phyloP scores from a whole-genome alignment of 2,797 vertebrate species.

The Neomorphus geoffroyi region DNA sequence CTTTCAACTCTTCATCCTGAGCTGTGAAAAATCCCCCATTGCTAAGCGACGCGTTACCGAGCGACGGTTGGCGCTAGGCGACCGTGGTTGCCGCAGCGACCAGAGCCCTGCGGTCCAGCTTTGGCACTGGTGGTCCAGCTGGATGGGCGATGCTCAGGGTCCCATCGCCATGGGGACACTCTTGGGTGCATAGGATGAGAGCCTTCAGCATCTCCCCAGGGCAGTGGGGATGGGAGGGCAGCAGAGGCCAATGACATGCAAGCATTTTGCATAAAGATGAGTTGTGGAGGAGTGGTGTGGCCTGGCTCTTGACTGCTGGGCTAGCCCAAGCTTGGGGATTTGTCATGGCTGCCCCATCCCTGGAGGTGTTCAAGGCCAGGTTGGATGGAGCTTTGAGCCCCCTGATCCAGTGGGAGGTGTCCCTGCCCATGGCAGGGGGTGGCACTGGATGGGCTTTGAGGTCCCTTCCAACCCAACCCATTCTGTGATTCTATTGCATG shows the following conservation, averaged over 20 bases:
- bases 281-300: not conserved
- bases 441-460: too few relatives aligned
- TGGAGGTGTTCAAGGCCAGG: too few relatives aligned
- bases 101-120: slow-evolving; percentile 80
- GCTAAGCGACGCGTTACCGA: slow-evolving; percentile 87
- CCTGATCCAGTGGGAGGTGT: too few relatives aligned
- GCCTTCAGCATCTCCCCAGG: not conserved
- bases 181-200: not conserved
- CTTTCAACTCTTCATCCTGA: slow-evolving; percentile 72
- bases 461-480: too few relatives aligned
- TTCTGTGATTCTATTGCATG: too few relatives aligned
- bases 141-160: not conserved
- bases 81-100: slow-evolving; percentile 86
- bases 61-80: slow-evolving; percentile 82
- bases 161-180: fast-evolving
- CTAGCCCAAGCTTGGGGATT: fast-evolving
- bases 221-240: not conserved
- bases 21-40: slow-evolving; percentile 73
- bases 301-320: not conserved
- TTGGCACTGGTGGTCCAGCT: not conserved
- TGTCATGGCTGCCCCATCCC: too few relatives aligned
- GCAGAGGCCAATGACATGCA: not conserved
- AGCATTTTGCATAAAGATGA: not conserved
- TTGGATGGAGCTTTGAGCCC: too few relatives aligned
- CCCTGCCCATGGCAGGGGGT: too few relatives aligned